Evolutionary conservation across 2,113 vertebrate species (phyloP), one percentile per base, ranked within the genome.

Genomic region (Rattus norvegicus): DNA sequence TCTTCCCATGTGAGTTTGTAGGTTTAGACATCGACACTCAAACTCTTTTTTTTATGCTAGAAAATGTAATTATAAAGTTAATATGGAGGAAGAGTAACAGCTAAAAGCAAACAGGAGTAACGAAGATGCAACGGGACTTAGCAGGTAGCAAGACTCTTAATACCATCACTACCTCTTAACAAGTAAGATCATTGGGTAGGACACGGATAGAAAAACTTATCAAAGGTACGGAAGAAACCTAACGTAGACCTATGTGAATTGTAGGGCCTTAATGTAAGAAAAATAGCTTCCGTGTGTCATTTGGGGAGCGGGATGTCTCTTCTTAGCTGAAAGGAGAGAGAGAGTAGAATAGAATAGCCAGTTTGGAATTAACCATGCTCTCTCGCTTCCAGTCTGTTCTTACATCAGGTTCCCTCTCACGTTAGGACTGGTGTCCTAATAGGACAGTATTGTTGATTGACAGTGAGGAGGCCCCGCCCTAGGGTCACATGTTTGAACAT

Each of bases 1-100:
- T 52, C 39, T 92, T 91, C 24, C 11, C 39, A 56, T 54, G 76
- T 43, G 77, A 47, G 75, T 59, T 36, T 93, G 26, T 54, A 36
- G 28, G 6, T 61, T 92, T 90, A 85, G 67, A 52, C 75, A 81
- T 54, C 52, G 81, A 36, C 47, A 77, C 56, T 52, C 43, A 88
- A 90, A 90, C 14, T 81, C n/a, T 7, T 28, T 79, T 28, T 67
- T 30, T 67, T 43, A 65, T 12, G 75, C 47, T 56, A 36, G 20
- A 69, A 88, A 79, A 85, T 88, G 0, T 4, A 92, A 92, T 87
- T 61, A 59, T 83, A 90, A 95, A 83, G 72, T 72, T 33, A 76
- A 54, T 70, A 36, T 73, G 39, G 76, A 79, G 39, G 76, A 79
- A 61, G 43, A 88, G 36, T 63, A 56, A 92, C 83, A 94, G 2